Evolutionary conservation across 2,888 invertebrate genomes (phyloP), one percentile per base, ranked within the genome.

Genomic region (Luperina nickerlii): DNA sequence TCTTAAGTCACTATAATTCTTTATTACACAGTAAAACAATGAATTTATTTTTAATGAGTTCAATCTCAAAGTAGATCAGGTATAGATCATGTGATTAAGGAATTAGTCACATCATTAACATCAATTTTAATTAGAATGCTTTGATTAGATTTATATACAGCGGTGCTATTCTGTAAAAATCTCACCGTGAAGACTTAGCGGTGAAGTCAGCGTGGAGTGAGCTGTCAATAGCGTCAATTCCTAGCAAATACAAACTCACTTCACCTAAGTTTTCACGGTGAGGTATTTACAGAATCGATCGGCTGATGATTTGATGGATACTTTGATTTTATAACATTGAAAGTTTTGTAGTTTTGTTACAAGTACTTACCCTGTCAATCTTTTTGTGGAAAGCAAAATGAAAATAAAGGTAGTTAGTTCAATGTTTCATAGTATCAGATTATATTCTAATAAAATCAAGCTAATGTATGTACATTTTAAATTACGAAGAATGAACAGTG

Each of bases 351-450:
- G 24, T 32, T 54, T 69, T 63, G 7, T 51, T 65, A 0, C 20
- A 57, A 0, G 62, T 86, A 94, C 94, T 94, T 88, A 95, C 94
- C 91, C 94, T 90, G 87, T 95, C 94, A 92, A 95, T 94, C 94
- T 94, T 89, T 88, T 82, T 69, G 54, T 63, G 45, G 82, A 73
- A 83, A 82, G 90, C 85, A 89, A 75, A 80, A 38, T 57, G 60
- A 84, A 84, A 88, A 85, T 71, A 82, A 78, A 82, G 11, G 62
- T 42, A n/a, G 7, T 42, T 11, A 60, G 42, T 62, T 42, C 7
- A 42, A 62, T 71, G 13, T 60, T 38, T 60, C 11, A 60, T 7
- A 38, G 24, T 54, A 71, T 60, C 38, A 42, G 13, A 60, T 60
- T 60, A 7, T n/a, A 5, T 45, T 11, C 11, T 9, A 11, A 7